A percentile compares a stretch with the other conserved stretches of the same genome.
These are phyloP conservation scores for Mola mola DNA, from an alignment of 2,113 vertebrate genomes.

Conservation along the genomic window DNA sequence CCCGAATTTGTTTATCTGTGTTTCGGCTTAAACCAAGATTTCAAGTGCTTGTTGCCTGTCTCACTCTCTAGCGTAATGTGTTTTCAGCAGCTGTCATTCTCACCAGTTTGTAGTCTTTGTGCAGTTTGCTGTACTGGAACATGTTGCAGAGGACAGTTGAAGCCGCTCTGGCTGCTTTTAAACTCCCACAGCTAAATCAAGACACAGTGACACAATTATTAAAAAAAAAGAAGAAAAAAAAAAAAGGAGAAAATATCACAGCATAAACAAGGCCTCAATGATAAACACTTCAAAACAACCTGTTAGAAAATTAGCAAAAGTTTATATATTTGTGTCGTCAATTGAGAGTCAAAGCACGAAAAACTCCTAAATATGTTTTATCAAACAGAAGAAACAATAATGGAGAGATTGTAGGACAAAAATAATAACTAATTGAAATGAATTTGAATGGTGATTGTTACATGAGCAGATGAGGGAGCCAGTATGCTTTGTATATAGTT, in stretches of 20 bases:
- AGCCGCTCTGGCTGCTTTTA: slow-evolving; percentile 90
- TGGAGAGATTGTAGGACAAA: too few species aligned
- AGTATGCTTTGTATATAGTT: too few species aligned
- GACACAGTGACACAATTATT: slow-evolving; percentile 18
- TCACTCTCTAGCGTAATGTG: too few species aligned
- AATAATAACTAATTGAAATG: too few species aligned
- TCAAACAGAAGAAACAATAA: too few species aligned
- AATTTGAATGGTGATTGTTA: too few species aligned
- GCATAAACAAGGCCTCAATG: background rate
- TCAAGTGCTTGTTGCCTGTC: background rate
- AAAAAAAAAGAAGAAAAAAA: slow-evolving; percentile 6
- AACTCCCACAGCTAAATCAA: slow-evolving; percentile 82
- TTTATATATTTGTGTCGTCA: background rate
- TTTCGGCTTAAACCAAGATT: background rate
- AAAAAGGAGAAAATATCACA: slow-evolving; percentile 45
- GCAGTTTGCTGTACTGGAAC: slow-evolving; percentile 96
- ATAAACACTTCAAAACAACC: slow-evolving; percentile 18
- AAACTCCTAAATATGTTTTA: background rate
- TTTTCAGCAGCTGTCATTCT: slow-evolving; percentile 7
- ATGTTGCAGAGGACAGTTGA: slow-evolving; percentile 94
- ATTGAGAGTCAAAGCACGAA: background rate
- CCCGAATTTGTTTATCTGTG: too few species aligned
- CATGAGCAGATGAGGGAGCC: too few species aligned
- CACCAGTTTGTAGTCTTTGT: slow-evolving; percentile 94
- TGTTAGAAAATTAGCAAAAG: background rate